phyloP scores from a whole-genome alignment of 2,113 vertebrate genomes.

The Hypocryptadius cinnamomeus region DNA sequence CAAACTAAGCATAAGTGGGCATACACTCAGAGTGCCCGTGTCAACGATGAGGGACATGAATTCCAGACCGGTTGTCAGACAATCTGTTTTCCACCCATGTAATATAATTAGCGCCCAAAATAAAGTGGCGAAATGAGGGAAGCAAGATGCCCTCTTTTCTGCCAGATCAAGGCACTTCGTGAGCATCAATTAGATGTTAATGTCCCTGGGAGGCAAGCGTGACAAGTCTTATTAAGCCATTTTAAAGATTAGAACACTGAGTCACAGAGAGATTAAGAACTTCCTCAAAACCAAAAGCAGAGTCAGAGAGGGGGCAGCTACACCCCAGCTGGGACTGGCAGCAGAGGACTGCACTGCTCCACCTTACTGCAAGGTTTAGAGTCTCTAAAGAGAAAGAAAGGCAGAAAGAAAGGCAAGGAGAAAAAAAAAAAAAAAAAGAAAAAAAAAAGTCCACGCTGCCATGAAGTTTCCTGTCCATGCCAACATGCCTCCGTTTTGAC shows the following conservation, averaged over 20 bases:
- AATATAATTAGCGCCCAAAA: neutral
- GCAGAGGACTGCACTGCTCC: neutral
- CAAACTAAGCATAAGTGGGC: neutral
- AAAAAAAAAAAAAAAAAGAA: neutral
- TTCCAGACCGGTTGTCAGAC: neutral
- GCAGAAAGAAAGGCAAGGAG: neutral
- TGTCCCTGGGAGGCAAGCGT: slow-evolving; percentile 32
- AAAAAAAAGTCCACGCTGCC: fast-evolving
- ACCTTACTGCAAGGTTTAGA: neutral
- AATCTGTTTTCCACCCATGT: neutral
- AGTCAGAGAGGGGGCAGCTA: neutral
- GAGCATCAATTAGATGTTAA: slow-evolving; percentile 42
- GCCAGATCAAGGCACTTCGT: neutral
- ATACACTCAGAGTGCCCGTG: neutral
- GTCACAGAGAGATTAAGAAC: slow-evolving; percentile 35
- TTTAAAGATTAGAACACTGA: slow-evolving; percentile 42
- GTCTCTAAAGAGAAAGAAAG: neutral
- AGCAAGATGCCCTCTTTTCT: slow-evolving; percentile 22
- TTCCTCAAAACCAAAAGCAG: slow-evolving; percentile 25
- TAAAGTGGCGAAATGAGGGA: neutral
- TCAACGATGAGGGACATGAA: neutral
- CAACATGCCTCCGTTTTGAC: neutral
- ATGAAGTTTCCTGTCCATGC: neutral
- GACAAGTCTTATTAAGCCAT: slow-evolving; percentile 39
- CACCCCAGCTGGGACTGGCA: neutral